Conservation (phyloP, 2,113 vertebrate genomes). For the Globicephala melas region DNA sequence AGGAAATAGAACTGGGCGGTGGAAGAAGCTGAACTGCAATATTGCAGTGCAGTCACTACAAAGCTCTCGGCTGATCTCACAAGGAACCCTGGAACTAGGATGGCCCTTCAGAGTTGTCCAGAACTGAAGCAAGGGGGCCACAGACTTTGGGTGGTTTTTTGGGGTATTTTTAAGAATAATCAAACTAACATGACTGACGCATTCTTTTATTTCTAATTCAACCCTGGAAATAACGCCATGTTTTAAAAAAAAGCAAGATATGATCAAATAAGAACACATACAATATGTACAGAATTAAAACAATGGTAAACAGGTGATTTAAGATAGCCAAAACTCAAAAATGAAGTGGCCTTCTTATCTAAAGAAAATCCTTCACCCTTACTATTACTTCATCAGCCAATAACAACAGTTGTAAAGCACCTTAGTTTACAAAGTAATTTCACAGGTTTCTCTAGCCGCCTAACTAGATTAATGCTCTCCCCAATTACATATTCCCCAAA, state of each 20-base stretch:
- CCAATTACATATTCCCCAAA: neutral
- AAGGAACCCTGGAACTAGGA: neutral
- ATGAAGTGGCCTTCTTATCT: neutral
- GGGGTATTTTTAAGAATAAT: neutral
- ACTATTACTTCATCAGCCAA: neutral
- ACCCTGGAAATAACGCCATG: neutral
- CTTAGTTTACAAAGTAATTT: neutral
- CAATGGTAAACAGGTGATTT: neutral
- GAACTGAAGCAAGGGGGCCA: neutral
- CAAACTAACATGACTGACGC: neutral
- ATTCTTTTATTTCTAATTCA: neutral
- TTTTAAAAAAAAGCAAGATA: neutral
- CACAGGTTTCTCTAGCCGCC: neutral
- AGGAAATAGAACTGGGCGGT: neutral
- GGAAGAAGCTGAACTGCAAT: neutral
- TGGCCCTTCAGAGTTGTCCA: neutral
- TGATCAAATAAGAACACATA: neutral
- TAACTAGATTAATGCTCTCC: neutral
- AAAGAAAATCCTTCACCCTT: neutral
- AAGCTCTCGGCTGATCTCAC: neutral
- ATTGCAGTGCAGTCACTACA: neutral
- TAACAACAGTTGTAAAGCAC: neutral
- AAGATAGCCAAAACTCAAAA: slow-evolving; percentile 2
- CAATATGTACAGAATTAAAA: neutral
- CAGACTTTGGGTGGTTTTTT: neutral